These are phyloP conservation scores for Tineola bisselliella DNA, from an alignment of 2,888 invertebrate genomes.

Conservation along the genomic window DNA sequence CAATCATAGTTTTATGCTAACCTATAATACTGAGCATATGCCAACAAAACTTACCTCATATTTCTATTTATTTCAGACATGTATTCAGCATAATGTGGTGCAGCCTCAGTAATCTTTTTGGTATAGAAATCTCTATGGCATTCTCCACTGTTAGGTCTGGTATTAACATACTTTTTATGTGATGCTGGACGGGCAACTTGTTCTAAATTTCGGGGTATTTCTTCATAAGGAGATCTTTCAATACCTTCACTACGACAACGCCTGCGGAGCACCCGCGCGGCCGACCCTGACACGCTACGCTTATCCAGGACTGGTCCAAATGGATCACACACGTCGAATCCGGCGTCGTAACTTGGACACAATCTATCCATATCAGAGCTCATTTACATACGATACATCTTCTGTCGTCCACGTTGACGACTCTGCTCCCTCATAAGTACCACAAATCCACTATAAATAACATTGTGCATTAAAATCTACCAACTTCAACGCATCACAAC, in stretches of 20 bases:
- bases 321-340: conserved; percentile 57
- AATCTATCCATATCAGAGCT: conserved; percentile 53
- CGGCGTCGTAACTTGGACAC: conserved; percentile 57
- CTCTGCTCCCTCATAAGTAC: conserved; percentile 18
- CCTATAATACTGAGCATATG: not conserved
- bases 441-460: not conserved
- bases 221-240: conserved; percentile 59
- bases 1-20: no score
- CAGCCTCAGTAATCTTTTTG: not conserved
- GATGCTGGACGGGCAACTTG: not conserved
- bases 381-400: conserved; percentile 45
- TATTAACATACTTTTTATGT: not conserved
- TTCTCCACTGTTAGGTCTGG: not conserved
- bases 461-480: not conserved
- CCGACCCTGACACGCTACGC: conserved; percentile 30
- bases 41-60: not conserved
- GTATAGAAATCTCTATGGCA: not conserved
- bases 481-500: not conserved
- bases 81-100: not conserved
- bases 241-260: conserved; percentile 63
- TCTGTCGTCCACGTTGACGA: conserved; percentile 50
- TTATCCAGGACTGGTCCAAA: conserved; percentile 49
- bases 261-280: conserved; percentile 51
- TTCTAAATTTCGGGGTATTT: conserved; percentile 26
- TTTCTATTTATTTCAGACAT: not conserved